Evolutionary conservation across 2,113 vertebrate species (phyloP).

Genomic region (Myrmecobius fasciatus): DNA sequence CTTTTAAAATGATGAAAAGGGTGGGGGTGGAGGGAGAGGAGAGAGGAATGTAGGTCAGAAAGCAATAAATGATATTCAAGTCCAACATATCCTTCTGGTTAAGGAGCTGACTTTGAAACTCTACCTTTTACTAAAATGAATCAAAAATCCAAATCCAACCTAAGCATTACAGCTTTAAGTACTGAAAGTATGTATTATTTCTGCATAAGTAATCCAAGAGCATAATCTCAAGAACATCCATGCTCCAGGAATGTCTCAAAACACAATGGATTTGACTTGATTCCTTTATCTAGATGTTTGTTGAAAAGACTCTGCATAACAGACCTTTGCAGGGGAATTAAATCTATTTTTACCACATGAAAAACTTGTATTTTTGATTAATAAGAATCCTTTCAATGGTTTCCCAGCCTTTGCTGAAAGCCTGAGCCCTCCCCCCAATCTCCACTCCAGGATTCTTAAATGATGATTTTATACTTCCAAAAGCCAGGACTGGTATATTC

Average conservation of each 20-base stretch:
- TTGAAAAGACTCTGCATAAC: conserved; percentile 80
- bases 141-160: conserved; percentile 86
- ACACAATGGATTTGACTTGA: conserved; percentile 83
- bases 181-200: conserved; percentile 89
- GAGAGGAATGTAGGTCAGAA: conserved; percentile 83
- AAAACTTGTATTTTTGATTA: conserved; percentile 84
- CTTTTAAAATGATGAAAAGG: conserved; percentile 81
- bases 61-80: conserved; percentile 82
- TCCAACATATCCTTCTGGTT: conserved; percentile 74
- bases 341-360: conserved; percentile 86
- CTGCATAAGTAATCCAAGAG: conserved; percentile 86
- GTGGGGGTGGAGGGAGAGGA: background rate
- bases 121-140: conserved; percentile 88
- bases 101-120: conserved; percentile 82
- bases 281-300: conserved; percentile 86
- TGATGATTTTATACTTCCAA: background rate
- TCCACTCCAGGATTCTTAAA: background rate
- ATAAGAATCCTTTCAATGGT: conserved; percentile 80
- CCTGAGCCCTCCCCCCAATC: conserved; percentile 13
- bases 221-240: conserved; percentile 86
- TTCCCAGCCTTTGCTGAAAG: conserved; percentile 31
- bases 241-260: conserved; percentile 84
- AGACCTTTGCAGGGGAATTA: conserved; percentile 83
- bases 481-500: background rate
- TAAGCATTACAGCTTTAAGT: conserved; percentile 87